Evolutionary conservation across 2,797 vertebrate genomes (phyloP), one percentile per base, ranked within the genome.

Genomic region (Macropodus opercularis): DNA sequence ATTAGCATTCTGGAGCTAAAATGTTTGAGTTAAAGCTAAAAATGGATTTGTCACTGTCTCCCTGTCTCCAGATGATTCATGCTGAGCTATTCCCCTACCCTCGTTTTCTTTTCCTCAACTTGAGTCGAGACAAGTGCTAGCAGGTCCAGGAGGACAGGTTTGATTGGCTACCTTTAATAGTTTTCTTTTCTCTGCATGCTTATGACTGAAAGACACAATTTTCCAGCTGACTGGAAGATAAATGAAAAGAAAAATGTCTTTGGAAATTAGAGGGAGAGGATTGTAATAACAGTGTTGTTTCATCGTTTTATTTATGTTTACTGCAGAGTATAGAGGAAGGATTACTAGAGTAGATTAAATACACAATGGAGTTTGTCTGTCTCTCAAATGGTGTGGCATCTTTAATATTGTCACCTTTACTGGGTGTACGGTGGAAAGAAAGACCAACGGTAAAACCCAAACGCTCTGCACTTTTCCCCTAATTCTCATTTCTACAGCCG

Each of bases 11-110:
- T 89, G 75, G 52, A 63, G 83, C 53, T 77, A 79, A 87, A 86
- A 88, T 84, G 80, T 91, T 87, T 88, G 75, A 86, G 84, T 75
- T 85, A 49, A 80, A 73, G 79, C 71, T 87, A 82, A 85, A 87
- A 82, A 86, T 63, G 80, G 79, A 91, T 91, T 87, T 87, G 80
- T 90, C 90, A 90, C 77, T 90, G 88, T 91, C 88, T 89, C 53
- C 75, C 79, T 82, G 70, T 86, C 78, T 82, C 82, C 52, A 69
- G 53, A 79, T 86, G 87, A 91, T 79, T 89, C 83, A 87, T 85
- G 58, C 65, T 49, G 27, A 81, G 72, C 80, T 41, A 59, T 75
- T 83, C 77, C 81, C 81, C 74, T 66, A n/a, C 55, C 72, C 67
- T 84, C 64, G 53, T 62, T 62, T 42, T 69, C 58, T 54, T 56